Base-by-base conservation (phyloP, 2,113 vertebrate species). In the Oncorhynchus gorbuscha region DNA sequence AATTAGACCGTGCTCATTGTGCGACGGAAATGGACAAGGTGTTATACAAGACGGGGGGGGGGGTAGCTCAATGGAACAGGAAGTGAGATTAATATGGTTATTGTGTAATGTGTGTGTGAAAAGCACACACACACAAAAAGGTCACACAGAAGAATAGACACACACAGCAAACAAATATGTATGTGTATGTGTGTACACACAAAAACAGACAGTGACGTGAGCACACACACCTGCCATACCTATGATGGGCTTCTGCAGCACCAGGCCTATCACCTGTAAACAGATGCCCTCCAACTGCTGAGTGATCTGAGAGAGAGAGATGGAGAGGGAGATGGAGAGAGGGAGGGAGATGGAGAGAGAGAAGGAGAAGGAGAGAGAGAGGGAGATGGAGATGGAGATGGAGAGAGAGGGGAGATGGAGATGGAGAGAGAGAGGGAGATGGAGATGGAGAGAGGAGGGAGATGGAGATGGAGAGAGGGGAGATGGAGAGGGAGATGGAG, bases 281-380 rank as follows among this genome's bases (percentile, higher is more conserved):
- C 97, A 99, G 91, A 99, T 98, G 24, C 93, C 95, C 90, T 99
- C 97, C 0, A 99, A 87, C 89, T 99, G 97, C 82, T 97, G 97
- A 35, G 94, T 97, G 89, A 99, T 95, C 97, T 99, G 87, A 87
- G 39, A 45, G 39, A 39, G 35, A 39, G 35, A 39, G 35, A 39
- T 1, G 35, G 8, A 39, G 39, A 45, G 0, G 39, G n/a, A n/a
- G n/a, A n/a, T n/a, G 24, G 24, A 24, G 24, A 24, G 39, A 45
- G 9, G 12, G 39, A 45, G 8, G 9, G 39, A n/a, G n/a, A n/a
- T n/a, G 9, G 3, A 45, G 39, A 45, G 67, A 14, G 30, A 77
- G 48, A 72, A 66, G n/a, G n/a, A n/a, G n/a, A n/a, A n/a, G n/a
- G 24, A 24, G 24, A 24, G 24, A 24, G 24, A 24, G 24, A 24